A percentile compares a stretch with the other conserved stretches of the same genome.
These are phyloP conservation scores for Intellagama lesueurii DNA, from an alignment of 2,797 vertebrate species.

Conservation along the genomic window DNA sequence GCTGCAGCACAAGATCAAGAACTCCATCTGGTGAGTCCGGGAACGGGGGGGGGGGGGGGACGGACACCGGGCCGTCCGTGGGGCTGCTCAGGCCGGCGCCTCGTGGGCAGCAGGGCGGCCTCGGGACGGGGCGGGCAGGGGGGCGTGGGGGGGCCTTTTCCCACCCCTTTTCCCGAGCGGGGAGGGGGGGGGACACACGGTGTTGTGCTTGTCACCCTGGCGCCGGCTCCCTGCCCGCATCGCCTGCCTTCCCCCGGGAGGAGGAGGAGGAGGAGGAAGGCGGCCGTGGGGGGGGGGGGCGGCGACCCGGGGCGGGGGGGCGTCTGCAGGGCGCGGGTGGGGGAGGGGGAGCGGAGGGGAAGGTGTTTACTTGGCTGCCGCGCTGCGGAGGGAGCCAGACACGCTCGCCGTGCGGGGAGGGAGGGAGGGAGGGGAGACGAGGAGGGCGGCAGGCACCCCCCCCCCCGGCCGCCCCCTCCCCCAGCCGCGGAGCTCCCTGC, in stretches of 20 bases:
- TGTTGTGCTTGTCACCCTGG: too few species aligned
- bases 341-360: conserved; percentile 1
- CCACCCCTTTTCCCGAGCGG: too few species aligned
- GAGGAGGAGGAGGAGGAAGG: background rate
- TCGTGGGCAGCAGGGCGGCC: background rate
- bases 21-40: conserved; percentile 93
- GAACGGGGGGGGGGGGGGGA: conserved; percentile 3
- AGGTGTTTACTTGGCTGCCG: conserved; percentile 58
- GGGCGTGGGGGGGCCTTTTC: background rate
- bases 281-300: too few species aligned
- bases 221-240: too few species aligned
- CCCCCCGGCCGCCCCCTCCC: background rate
- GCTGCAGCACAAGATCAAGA: conserved; percentile 94
- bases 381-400: conserved; percentile 40
- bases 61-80: too few species aligned
- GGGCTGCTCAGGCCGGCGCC: background rate
- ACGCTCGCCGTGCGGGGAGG: background rate
- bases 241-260: too few species aligned
- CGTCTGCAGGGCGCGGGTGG: background rate
- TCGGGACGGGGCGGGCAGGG: conserved; percentile 15
- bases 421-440: too few species aligned
- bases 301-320: background rate
- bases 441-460: background rate
- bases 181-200: too few species aligned
- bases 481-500: too few species aligned